Evolutionary conservation across 2,888 invertebrate genomes (phyloP).

Genomic region (Lathronympha strigana): DNA sequence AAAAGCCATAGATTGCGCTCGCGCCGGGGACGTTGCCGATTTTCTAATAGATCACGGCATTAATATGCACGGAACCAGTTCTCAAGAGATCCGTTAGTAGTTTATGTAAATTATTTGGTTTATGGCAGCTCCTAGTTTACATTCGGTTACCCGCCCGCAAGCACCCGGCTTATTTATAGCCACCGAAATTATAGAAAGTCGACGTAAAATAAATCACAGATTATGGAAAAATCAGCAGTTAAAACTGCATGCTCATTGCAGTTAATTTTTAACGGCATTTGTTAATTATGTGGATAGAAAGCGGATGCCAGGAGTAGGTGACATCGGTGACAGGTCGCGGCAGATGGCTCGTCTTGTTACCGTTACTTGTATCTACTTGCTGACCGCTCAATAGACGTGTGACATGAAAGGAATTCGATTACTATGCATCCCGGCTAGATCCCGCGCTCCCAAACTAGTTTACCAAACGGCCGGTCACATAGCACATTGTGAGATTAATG

Average conservation of each 20-base stretch:
- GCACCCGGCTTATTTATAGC: constrained; percentile 57
- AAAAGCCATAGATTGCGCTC: constrained; percentile 63
- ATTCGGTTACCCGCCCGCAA: constrained; percentile 66
- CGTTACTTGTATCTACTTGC: constrained; percentile 59
- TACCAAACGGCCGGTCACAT: constrained; percentile 72
- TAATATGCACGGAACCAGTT: constrained; percentile 78
- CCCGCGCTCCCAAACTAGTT: constrained; percentile 72
- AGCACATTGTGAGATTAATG: constrained; percentile 76
- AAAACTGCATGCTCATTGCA: constrained; percentile 38
- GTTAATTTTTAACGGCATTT: constrained; percentile 35
- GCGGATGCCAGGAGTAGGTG: constrained; percentile 33
- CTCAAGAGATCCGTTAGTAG: constrained; percentile 81
- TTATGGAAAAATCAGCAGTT: constrained; percentile 53
- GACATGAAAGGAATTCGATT: constrained; percentile 77
- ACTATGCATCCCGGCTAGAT: constrained; percentile 65
- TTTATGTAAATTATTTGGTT: constrained; percentile 81
- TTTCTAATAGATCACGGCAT: constrained; percentile 83
- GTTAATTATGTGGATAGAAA: constrained; percentile 35
- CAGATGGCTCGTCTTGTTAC: constrained; percentile 46
- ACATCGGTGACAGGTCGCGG: constrained; percentile 26
- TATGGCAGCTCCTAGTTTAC: constrained; percentile 78
- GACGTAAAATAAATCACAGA: constrained; percentile 55
- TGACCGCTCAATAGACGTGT: constrained; percentile 68
- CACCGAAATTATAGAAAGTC: constrained; percentile 70
- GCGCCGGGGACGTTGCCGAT: constrained; percentile 66